Evolutionary conservation across 1,140 invertebrate species (phyloP), one percentile per base, ranked within the genome.

Genomic region (Prorops nasuta): DNA sequence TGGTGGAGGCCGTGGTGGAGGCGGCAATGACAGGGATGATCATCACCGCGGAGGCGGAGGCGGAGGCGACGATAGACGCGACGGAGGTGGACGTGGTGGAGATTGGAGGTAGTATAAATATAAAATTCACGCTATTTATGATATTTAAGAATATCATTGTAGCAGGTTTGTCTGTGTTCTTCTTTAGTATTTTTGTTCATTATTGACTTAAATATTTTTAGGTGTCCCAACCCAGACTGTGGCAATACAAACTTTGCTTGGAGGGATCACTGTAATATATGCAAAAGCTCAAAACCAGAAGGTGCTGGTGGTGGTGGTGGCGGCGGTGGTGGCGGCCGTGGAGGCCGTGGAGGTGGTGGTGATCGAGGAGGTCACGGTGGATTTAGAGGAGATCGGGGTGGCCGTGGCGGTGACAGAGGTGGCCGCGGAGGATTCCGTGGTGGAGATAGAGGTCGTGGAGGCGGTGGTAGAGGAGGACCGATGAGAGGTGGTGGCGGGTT

Each of bases 211-310:
- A 14, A 10, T 17, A 38, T n/a, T 8, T 10, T 28, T 88, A 89
- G 86, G 45, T 97, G 94, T 70, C 84, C 89, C 0, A 91, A 91
- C 65, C 85, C 86, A 12, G 86, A 86, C 45, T 98, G 94, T 74
- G 88, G 88, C 6, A 98, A 98, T 67, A 96, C 91, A 12, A 98
- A 98, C 70, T 98, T 98, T 69, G 86, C 92, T 0, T 98, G 94
- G 94, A 82, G 95, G 47, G 90, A 92, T 65, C 85, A 90, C 54
- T 98, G 95, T 69, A 97, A 98, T 74, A 81, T 90, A 49, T 90
- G 88, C 63, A 87, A 87, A 60, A 86, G 85, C 56, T 86, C 83
- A 40, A 91, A 83, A 70, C 89, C 89, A 7, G 82, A 81, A 49
- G 84, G 82, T 47, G 80, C 75, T 37, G 80, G 80, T 28, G 78